Base-by-base conservation (phyloP, 2,888 invertebrate species). In the Acrobasis repandana region DNA sequence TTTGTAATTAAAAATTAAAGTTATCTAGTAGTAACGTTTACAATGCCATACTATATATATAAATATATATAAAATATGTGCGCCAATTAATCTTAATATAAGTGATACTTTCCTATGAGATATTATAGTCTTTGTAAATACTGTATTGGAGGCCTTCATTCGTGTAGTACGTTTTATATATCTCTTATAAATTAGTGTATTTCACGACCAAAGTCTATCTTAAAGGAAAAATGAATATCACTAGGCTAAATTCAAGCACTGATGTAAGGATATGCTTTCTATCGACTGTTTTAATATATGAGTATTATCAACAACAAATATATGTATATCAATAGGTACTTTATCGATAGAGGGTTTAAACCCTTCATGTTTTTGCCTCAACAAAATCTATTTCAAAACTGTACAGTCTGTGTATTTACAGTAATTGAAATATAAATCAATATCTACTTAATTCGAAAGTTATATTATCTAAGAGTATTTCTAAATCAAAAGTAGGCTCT, bases 81-180 rank as follows among this genome's bases (percentile, higher is more conserved):
- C 63, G 71, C 70, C 73, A 70, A 73, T 69, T 74, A 70, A 70
- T 69, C 70, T 69, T 75, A 72, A 75, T 68, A 62, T 79, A 79
- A 83, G 79, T 75, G 73, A 79, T 80, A 85, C 72, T 82, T 82
- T 85, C 80, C 80, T 83, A 82, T 73, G 79, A 83, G 74, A 77
- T 82, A 79, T 77, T 79, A 66, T 71, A 77, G 63, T 75, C 73
- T 80, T 76, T 81, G 80, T 88, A 85, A 68, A 83, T 84, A 84
- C 76, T 85, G 69, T 85, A 81, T 82, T 81, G 82, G 90, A 87
- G 90, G 90, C 90, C 90, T 90, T 90, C 82, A 83, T 83, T 83
- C 82, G 79, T 77, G 72, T 87, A 83, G 79, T 72, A 67, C 77
- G 75, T 75, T 60, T 54, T 74, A 74, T 79, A 76, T 76, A 75